phyloP scores from a whole-genome alignment of 2,888 invertebrate genomes.

The Parascotia fuliginaria region DNA sequence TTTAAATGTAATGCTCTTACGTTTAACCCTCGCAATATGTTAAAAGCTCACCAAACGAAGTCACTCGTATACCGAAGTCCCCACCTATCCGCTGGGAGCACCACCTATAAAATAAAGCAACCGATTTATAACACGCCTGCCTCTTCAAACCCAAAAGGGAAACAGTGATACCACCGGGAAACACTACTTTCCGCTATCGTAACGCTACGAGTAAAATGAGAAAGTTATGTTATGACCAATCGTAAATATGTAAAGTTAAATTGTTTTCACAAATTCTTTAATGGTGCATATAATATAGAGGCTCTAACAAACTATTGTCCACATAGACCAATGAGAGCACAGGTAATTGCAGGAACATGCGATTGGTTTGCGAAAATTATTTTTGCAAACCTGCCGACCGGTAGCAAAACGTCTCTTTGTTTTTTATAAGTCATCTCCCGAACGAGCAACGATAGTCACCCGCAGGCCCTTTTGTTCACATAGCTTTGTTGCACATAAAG shows the following conservation, averaged over 20 bases:
- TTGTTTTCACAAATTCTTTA: constrained; percentile 49
- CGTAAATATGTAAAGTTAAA: constrained; percentile 63
- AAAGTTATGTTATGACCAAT: constrained; percentile 57
- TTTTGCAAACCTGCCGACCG: constrained; percentile 70
- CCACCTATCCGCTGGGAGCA: constrained; percentile 68
- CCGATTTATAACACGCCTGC: constrained; percentile 81
- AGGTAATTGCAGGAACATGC: constrained; percentile 59
- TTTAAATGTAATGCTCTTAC: constrained; percentile 63
- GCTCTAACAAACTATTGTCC: constrained; percentile 71
- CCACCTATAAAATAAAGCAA: constrained; percentile 84
- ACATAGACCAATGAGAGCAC: constrained; percentile 67
- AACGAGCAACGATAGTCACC: constrained; percentile 60
- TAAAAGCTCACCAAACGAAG: constrained; percentile 73
- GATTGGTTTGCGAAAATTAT: constrained; percentile 84
- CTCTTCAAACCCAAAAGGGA: constrained; percentile 75
- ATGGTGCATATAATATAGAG: no score
- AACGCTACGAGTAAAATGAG: constrained; percentile 53
- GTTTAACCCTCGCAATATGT: constrained; percentile 70
- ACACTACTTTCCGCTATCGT: constrained; percentile 53
- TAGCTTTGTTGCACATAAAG: constrained; percentile 76
- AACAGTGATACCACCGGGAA: constrained; percentile 75
- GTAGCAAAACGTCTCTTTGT: constrained; percentile 65
- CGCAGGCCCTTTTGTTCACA: constrained; percentile 71
- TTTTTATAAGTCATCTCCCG: constrained; percentile 64
- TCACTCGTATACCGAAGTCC: constrained; percentile 54